These are phyloP conservation scores for Mimumesa dahlbomi DNA, from an alignment of 2,888 invertebrate species.

Conservation along the genomic window DNA sequence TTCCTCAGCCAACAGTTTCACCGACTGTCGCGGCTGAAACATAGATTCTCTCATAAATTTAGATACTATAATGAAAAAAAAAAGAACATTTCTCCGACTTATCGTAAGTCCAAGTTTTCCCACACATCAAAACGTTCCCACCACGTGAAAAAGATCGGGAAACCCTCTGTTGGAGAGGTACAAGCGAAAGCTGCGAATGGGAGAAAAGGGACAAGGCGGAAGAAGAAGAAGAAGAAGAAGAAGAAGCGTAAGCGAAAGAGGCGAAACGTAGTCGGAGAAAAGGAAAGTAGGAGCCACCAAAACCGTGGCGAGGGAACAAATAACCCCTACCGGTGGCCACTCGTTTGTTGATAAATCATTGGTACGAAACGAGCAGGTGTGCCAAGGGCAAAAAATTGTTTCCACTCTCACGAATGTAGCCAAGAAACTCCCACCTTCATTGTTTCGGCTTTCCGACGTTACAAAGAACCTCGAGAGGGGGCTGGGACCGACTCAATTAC, in stretches of 20 bases:
- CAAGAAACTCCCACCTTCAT: conserved; percentile 40
- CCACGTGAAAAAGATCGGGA: too few species aligned
- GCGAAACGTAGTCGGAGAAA: conserved; percentile 7
- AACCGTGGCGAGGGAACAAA: conserved; percentile 32
- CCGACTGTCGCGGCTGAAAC: too few species aligned
- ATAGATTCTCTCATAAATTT: too few species aligned
- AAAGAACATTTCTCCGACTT: too few species aligned
- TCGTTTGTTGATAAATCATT: conserved; percentile 54
- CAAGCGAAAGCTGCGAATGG: too few species aligned
- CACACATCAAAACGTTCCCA: too few species aligned
- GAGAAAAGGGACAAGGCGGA: background rate
- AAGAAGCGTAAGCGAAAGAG: background rate
- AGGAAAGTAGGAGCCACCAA: conserved; percentile 4
- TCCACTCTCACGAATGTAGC: conserved; percentile 23
- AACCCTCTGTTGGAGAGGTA: too few species aligned
- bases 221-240: background rate
- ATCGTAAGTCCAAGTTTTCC: too few species aligned
- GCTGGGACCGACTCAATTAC: conserved; percentile 73
- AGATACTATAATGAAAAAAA: too few species aligned
- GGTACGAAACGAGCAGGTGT: conserved; percentile 47
- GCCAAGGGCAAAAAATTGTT: conserved; percentile 43
- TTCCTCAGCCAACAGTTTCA: too few species aligned
- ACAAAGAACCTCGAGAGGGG: conserved; percentile 53
- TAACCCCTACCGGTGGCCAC: conserved; percentile 18
- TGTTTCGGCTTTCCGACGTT: conserved; percentile 65